phyloP scores from a whole-genome alignment of 2,797 vertebrate species.

The Catamblyrhynchus diadema region DNA sequence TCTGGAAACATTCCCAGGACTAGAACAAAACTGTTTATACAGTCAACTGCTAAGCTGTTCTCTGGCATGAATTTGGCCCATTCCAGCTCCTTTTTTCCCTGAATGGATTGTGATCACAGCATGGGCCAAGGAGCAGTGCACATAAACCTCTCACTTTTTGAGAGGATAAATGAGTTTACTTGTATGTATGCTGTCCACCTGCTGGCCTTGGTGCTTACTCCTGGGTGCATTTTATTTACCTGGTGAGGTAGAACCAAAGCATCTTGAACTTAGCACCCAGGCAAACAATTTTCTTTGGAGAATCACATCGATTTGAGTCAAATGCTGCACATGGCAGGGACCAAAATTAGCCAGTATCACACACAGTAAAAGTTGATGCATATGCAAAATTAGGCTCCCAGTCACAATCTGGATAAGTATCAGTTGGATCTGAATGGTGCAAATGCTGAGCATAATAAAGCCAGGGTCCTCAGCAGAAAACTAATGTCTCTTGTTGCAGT shows the following conservation, averaged over 20 bases:
- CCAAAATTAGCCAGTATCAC: not conserved
- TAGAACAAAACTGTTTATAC: constrained; percentile 51
- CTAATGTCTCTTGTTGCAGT: not conserved
- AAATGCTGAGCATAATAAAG: not conserved
- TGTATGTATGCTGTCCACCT: not conserved
- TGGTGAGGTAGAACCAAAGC: not conserved
- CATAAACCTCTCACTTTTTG: not conserved
- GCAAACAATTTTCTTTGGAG: not conserved
- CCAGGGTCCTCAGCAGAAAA: not conserved
- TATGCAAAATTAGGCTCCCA: not conserved
- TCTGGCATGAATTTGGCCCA: not conserved
- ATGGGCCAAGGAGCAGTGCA: not conserved
- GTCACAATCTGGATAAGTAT: not conserved
- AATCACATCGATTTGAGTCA: not conserved
- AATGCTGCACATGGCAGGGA: not conserved
- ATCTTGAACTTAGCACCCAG: not conserved
- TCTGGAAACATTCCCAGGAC: constrained; percentile 47
- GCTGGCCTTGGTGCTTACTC: not conserved
- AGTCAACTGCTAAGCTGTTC: constrained; percentile 24
- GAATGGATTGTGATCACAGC: not conserved
- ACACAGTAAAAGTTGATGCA: not conserved
- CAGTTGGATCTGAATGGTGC: not conserved
- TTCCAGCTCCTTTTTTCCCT: not conserved
- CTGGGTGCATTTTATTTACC: not conserved
- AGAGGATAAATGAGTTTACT: not conserved